Percentiles rank a stretch among this genome's conserved stretches.
Evolutionary conservation across 2,113 vertebrate genomes (phyloP).

Genomic region (Cepphus grylle): DNA sequence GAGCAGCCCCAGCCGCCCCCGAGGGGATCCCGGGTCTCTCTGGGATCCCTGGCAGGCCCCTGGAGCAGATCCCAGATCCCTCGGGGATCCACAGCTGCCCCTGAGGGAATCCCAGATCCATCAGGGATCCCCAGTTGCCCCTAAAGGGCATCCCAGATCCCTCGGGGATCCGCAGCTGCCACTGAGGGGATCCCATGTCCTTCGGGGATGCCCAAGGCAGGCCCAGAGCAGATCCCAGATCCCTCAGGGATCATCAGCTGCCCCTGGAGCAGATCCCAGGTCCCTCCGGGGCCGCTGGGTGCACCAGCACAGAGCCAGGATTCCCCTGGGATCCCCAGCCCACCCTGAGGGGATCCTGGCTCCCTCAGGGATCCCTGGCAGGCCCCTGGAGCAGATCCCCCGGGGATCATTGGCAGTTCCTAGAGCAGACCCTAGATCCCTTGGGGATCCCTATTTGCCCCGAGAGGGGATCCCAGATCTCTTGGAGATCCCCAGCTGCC

Average conservation of each 20-base stretch:
- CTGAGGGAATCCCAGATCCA: no score
- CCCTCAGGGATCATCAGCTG: background rate
- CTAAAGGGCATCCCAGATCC: background rate
- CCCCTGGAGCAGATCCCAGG: background rate
- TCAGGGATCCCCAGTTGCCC: background rate
- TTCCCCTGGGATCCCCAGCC: fast-evolving
- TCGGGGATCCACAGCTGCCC: no score
- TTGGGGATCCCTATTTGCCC: background rate
- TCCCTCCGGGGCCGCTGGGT: fast-evolving
- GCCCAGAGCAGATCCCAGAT: background rate
- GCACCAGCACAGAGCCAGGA: background rate
- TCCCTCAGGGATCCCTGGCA: background rate
- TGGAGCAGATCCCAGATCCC: no score
- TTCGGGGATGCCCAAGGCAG: no score
- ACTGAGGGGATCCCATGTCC: no score
- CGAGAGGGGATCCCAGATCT: background rate
- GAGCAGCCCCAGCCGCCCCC: background rate
- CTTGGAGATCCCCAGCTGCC: fast-evolving
- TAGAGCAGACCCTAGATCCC: background rate
- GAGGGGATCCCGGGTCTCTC: background rate
- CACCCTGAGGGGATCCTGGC: no score
- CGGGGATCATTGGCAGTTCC: no score
- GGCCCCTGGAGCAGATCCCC: background rate
- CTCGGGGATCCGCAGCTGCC: background rate
- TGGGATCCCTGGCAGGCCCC: no score